These are phyloP conservation scores for Bergia puertoricense DNA, from an alignment of 92 coral and sea anemone species.

Conservation along the genomic window DNA sequence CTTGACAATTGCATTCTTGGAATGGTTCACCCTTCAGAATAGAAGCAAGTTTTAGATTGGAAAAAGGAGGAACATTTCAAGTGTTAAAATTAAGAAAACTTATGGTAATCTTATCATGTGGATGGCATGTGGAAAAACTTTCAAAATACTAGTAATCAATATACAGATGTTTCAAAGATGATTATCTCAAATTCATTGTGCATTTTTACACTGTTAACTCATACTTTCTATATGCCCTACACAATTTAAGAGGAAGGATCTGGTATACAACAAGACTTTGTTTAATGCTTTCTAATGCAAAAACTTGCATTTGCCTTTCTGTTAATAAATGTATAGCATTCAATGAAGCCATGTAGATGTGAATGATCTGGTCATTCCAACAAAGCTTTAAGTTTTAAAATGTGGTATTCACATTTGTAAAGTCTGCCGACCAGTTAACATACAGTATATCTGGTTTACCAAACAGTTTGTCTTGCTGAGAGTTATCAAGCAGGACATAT, in stretches of 20 bases:
- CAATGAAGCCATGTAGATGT: background rate
- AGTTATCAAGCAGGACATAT: no score
- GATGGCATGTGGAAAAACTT: no score
- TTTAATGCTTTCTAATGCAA: no score
- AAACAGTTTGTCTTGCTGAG: no score
- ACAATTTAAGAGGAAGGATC: no score
- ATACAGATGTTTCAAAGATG: background rate
- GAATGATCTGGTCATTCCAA: background rate
- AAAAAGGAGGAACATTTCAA: no score
- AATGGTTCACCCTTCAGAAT: conserved; percentile 71
- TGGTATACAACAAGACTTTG: no score
- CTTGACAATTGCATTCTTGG: conserved; percentile 90
- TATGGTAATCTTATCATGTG: no score
- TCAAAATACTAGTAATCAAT: background rate
- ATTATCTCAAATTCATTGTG: no score
- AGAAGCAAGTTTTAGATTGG: background rate
- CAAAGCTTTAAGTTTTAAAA: background rate
- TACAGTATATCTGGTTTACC: no score
- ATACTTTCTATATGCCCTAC: no score
- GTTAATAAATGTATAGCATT: background rate
- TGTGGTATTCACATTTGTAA: background rate
- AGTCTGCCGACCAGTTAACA: background rate
- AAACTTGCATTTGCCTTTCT: background rate
- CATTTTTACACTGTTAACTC: no score
- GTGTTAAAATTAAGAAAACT: background rate